Conservation (phyloP, 2,888 invertebrate species). For the Himalopsyche tibetana region DNA sequence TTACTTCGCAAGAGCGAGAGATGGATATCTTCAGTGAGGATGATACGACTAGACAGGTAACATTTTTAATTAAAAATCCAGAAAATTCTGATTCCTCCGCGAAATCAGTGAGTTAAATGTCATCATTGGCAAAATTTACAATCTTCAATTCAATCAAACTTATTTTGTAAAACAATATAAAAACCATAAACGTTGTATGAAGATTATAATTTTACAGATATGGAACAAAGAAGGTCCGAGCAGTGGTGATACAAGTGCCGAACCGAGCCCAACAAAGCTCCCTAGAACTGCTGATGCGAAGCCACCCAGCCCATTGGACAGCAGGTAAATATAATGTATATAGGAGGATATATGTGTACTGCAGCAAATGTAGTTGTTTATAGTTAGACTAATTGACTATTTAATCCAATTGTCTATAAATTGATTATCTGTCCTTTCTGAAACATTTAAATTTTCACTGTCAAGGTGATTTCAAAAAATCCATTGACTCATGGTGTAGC, state of each 20-base stretch:
- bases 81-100: not conserved
- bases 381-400: too few species aligned
- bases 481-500: too few species aligned
- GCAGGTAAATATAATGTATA: conserved; percentile 52
- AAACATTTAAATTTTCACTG: too few species aligned
- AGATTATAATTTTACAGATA: conserved; percentile 46
- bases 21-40: conserved; percentile 94
- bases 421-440: too few species aligned
- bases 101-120: not conserved
- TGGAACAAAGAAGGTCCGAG: conserved; percentile 63
- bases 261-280: conserved; percentile 62
- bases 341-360: too few species aligned
- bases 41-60: conserved; percentile 75
- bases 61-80: not conserved
- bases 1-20: conserved; percentile 90
- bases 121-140: not conserved
- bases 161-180: too few species aligned
- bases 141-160: not conserved
- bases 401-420: too few species aligned
- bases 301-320: conserved; percentile 54
- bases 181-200: too few species aligned
- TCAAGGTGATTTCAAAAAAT: too few species aligned
- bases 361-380: too few species aligned
- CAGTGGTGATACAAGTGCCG: conserved; percentile 64
- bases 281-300: conserved; percentile 49